phyloP scores from a whole-genome alignment of 2,888 invertebrate genomes.

The Tetragonula carbonaria region DNA sequence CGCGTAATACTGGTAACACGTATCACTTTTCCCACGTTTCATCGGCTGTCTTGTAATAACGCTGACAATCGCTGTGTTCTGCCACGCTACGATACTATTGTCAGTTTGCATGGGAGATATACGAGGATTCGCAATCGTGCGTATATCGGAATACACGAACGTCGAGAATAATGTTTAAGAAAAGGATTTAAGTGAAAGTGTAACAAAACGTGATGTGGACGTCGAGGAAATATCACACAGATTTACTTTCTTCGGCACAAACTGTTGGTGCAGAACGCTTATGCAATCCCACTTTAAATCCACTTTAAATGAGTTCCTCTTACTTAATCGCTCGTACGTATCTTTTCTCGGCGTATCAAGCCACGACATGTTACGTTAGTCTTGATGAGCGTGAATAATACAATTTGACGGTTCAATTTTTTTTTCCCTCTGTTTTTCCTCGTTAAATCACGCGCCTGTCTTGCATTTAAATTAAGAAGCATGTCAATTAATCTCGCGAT shows the following conservation, averaged over 20 bases:
- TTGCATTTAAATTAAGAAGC: constrained; percentile 9
- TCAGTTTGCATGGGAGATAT: not conserved
- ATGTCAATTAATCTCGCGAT: constrained; percentile 3
- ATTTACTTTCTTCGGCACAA: not conserved
- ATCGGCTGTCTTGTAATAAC: constrained; percentile 22
- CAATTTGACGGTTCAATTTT: not conserved
- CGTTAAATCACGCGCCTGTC: not conserved
- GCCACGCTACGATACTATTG: constrained; percentile 27
- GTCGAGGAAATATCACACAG: not conserved
- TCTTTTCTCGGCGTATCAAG: not conserved
- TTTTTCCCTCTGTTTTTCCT: not conserved
- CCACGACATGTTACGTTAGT: not conserved
- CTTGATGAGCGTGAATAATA: not conserved
- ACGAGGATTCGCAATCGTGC: not conserved
- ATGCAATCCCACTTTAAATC: not conserved
- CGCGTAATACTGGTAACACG: constrained; percentile 55
- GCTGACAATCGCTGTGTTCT: constrained; percentile 40
- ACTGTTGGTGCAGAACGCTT: not conserved
- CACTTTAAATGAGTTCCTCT: not conserved
- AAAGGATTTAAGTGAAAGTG: not conserved
- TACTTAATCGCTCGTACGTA: not conserved
- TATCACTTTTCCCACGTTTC: constrained; percentile 61
- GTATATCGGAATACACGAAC: not conserved
- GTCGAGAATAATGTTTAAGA: not conserved
- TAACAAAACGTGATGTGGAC: not conserved